Evolutionary conservation across 2,888 invertebrate species (phyloP), one percentile per base, ranked within the genome.

Genomic region (Perizoma affinitatum): DNA sequence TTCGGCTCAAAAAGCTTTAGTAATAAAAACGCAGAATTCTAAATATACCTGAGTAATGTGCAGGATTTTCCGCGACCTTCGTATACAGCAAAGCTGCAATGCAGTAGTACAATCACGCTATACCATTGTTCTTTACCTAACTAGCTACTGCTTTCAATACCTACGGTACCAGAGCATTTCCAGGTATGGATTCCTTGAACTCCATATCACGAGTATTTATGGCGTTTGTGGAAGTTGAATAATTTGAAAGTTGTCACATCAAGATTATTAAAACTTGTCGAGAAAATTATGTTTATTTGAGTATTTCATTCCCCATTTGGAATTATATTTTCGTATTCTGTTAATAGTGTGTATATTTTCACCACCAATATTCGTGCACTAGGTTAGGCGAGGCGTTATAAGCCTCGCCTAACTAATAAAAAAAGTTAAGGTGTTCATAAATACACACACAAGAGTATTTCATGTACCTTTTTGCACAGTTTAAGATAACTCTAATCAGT

Each of bases 41-140:
- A 74, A 75, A 76, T 68, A 73, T 72, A 75, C 33, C 43, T 63
- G 40, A 44, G 38, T 65, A 69, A 75, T 72, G 74, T 81, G 82
- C 86, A 88, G 87, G 87, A 88, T 84, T 83, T 72, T 59, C 72
- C 65, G 58, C 68, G 83, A 76, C 90, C 90, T 89, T 87, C 80
- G 54, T 64, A 58, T 50, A 75, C 48, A 75, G 70, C 76, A 76
- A 73, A 82, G 82, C 83, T 89, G 90, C 90, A 90, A 74, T 90
- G 90, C 90, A 85, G 89, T 70, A 54, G 68, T 64, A 71, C 66
- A 76, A 84, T 83, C 88, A 89, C 89, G 88, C 88, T 78, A n/a
- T 42, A 87, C 66, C 74, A 67, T 72, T 76, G 76, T 80, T 51
- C 59, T 75, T 71, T 78, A 79, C 78, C 83, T 83, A 44, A 47